phyloP scores from a whole-genome alignment of 1,140 invertebrate species.

The Plectrocnemia conspersa region DNA sequence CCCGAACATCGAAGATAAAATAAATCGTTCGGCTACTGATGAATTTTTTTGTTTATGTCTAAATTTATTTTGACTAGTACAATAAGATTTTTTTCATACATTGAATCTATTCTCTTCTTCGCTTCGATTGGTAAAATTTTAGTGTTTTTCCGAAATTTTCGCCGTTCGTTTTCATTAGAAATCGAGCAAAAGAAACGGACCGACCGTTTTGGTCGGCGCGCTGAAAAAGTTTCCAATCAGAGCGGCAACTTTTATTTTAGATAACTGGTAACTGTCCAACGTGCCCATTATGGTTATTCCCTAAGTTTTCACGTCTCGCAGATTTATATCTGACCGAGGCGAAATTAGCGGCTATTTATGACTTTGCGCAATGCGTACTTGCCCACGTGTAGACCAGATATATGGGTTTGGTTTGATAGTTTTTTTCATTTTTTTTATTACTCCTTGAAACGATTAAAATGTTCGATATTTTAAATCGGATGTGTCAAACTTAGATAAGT shows the following conservation, averaged over 20 bases:
- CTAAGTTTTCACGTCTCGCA: too few relatives aligned
- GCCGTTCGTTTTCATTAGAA: constrained; percentile 31
- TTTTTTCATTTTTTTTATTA: not conserved
- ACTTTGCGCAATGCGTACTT: not conserved
- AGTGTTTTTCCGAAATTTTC: not conserved
- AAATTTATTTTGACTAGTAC: too few relatives aligned
- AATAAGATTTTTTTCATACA: too few relatives aligned
- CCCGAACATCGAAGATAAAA: too few relatives aligned
- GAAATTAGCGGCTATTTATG: constrained; percentile 4
- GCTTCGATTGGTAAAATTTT: not conserved
- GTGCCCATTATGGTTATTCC: not conserved
- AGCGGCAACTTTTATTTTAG: constrained; percentile 28
- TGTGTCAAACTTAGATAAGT: too few relatives aligned
- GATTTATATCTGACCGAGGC: too few relatives aligned
- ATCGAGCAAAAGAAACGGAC: constrained; percentile 27
- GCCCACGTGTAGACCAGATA: not conserved
- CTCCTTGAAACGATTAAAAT: too few relatives aligned
- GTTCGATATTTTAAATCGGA: too few relatives aligned
- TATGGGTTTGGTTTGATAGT: not conserved
- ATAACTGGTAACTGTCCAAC: not conserved
- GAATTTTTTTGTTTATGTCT: too few relatives aligned
- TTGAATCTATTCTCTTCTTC: too few relatives aligned
- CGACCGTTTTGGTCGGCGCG: constrained; percentile 22
- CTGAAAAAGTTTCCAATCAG: constrained; percentile 26
- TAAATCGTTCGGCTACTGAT: too few relatives aligned